Conservation (phyloP, 1,140 invertebrate genomes). For the Pectinophora gossypiella region DNA sequence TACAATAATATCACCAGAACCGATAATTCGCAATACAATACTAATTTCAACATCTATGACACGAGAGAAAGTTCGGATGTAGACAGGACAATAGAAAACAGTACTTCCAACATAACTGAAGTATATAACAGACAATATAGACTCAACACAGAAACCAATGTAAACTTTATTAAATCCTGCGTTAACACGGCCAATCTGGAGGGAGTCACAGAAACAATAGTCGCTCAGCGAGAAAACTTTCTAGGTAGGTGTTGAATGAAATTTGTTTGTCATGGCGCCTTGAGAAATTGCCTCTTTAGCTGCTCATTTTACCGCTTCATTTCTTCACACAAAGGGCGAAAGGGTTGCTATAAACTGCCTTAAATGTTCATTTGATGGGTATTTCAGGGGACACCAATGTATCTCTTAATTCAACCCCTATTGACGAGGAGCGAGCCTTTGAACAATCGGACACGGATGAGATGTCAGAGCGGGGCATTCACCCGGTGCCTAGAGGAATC, state of each 20-base stretch:
- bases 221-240: conserved; percentile 20
- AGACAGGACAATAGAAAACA: conserved; percentile 10
- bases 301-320: neutral
- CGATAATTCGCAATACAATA: conserved; percentile 28
- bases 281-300: neutral
- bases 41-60: conserved; percentile 26
- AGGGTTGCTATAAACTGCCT: neutral
- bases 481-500: conserved; percentile 78
- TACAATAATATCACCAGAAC: conserved; percentile 16
- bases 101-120: neutral
- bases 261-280: neutral
- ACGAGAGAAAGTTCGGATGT: conserved; percentile 13
- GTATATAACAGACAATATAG: conserved; percentile 52
- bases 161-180: conserved; percentile 15
- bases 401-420: conserved; percentile 31
- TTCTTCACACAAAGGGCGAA: neutral
- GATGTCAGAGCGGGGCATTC: conserved; percentile 60
- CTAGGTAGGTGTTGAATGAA: conserved; percentile 22
- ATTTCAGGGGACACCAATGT: conserved; percentile 26
- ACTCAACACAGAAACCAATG: conserved; percentile 35
- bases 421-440: conserved; percentile 54
- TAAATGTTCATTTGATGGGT: neutral
- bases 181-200: conserved; percentile 27
- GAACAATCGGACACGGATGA: conserved; percentile 67
- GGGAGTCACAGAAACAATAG: conserved; percentile 12